Percentiles rank a stretch among this genome's conserved stretches.
Evolutionary conservation across 1,140 invertebrate genomes (phyloP).

Genomic region (Wasmannia auropunctata): DNA sequence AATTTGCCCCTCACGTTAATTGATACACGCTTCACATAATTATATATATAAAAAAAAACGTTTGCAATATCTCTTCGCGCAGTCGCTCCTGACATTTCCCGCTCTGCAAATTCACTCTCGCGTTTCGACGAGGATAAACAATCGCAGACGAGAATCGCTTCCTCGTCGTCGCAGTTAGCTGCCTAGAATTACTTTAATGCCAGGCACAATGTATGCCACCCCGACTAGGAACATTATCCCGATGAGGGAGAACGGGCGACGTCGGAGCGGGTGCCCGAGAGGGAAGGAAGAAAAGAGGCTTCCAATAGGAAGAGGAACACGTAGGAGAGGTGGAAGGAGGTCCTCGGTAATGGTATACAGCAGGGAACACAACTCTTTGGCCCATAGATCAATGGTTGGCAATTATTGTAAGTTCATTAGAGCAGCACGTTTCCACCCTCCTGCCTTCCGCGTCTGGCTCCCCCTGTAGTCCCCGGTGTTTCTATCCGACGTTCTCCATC

Average conservation of each 20-base stretch:
- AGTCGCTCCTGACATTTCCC: not conserved
- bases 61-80: not conserved
- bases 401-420: conserved; percentile 86
- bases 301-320: conserved; percentile 49
- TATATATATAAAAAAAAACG: conserved; percentile 17
- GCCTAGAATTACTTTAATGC: conserved; percentile 72
- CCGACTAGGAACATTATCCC: conserved; percentile 68
- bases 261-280: conserved; percentile 11
- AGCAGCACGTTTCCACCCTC: conserved; percentile 67
- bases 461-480: conserved; percentile 44
- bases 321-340: conserved; percentile 32
- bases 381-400: conserved; percentile 85
- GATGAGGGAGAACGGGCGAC: conserved; percentile 40
- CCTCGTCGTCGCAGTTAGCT: conserved; percentile 64
- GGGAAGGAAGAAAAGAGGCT: conserved; percentile 46
- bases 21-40: not conserved
- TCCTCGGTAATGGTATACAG: conserved; percentile 69
- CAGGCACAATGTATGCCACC: conserved; percentile 70
- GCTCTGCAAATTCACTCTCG: conserved; percentile 44
- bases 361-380: conserved; percentile 78
- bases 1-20: not conserved
- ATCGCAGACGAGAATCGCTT: conserved; percentile 61
- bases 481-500: conserved; percentile 70
- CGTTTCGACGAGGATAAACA: conserved; percentile 62
- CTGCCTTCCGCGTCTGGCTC: conserved; percentile 36